Conservation (phyloP, 2,113 vertebrate species). For the Pluvialis apricaria region DNA sequence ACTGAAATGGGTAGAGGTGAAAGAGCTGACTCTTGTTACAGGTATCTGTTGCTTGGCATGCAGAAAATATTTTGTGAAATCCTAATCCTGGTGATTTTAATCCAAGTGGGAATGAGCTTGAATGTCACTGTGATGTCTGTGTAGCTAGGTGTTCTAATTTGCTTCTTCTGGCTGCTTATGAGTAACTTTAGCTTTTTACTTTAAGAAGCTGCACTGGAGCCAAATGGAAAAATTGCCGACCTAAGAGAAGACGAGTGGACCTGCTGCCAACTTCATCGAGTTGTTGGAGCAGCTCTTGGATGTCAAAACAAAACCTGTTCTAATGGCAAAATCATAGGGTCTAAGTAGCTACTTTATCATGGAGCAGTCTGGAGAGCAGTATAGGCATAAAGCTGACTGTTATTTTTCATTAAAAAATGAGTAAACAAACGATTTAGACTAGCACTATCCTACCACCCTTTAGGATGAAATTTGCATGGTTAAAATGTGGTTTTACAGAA, state of each 20-base stretch:
- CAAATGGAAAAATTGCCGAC: conserved; percentile 37
- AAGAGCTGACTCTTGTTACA: neutral
- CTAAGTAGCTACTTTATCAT: neutral
- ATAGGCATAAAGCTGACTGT: neutral
- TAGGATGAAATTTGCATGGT: neutral
- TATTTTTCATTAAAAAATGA: neutral
- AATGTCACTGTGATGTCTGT: neutral
- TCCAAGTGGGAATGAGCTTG: neutral
- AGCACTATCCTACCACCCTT: neutral
- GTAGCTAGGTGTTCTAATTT: neutral
- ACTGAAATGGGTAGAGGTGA: neutral
- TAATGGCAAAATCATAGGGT: conserved; percentile 9
- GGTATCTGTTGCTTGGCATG: neutral
- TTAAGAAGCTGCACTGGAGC: conserved; percentile 38
- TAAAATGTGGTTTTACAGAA: neutral
- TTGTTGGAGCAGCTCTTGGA: conserved; percentile 45
- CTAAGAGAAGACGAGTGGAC: conserved; percentile 13
- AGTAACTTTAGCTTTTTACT: conserved; percentile 18
- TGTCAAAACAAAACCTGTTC: conserved; percentile 55
- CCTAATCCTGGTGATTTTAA: neutral
- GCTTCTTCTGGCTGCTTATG: neutral
- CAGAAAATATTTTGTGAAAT: neutral
- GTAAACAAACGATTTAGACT: neutral
- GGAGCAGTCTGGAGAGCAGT: neutral
- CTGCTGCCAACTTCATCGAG: conserved; percentile 19